These are phyloP conservation scores for Lathronympha strigana DNA, from an alignment of 2,888 invertebrate genomes.

Conservation along the genomic window DNA sequence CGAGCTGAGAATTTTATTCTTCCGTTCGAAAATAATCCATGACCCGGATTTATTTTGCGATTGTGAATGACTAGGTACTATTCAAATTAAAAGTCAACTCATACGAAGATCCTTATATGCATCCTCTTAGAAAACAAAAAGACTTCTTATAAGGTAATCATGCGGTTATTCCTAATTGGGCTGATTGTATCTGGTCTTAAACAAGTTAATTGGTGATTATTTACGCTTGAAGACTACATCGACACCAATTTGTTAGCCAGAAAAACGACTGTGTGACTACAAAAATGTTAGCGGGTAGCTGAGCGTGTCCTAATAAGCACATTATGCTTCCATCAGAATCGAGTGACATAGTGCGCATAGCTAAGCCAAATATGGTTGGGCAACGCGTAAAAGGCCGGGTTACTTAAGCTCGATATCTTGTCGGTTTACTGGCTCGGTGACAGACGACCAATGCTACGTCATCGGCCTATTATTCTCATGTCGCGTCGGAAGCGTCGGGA, in stretches of 20 bases:
- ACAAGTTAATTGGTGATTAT: slow-evolving; percentile 18
- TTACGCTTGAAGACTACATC: slow-evolving; percentile 21
- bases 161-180: slow-evolving; percentile 27
- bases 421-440: slow-evolving; percentile 29
- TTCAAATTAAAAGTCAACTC: slow-evolving; percentile 52
- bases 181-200: slow-evolving; percentile 31
- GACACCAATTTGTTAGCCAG: slow-evolving; percentile 34
- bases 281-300: slow-evolving; percentile 30
- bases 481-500: slow-evolving; percentile 78
- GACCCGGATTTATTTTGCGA: slow-evolving; percentile 51
- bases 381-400: slow-evolving; percentile 48
- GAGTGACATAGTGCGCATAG: slow-evolving; percentile 45
- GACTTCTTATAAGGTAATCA: slow-evolving; percentile 12
- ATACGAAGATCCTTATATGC: slow-evolving; percentile 52
- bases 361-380: slow-evolving; percentile 48
- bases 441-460: slow-evolving; percentile 51
- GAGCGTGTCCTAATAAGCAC: slow-evolving; percentile 37
- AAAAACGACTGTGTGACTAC: slow-evolving; percentile 32
- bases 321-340: slow-evolving; percentile 39
- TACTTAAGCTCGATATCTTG: slow-evolving; percentile 46
- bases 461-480: slow-evolving; percentile 67
- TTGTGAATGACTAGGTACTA: slow-evolving; percentile 41
- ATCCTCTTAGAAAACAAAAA: slow-evolving; percentile 49
- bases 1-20: slow-evolving; percentile 43
- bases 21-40: slow-evolving; percentile 43